Evolutionary conservation across 2,797 vertebrate genomes (phyloP), one percentile per base, ranked within the genome.

Genomic region (Myripristis murdjan): DNA sequence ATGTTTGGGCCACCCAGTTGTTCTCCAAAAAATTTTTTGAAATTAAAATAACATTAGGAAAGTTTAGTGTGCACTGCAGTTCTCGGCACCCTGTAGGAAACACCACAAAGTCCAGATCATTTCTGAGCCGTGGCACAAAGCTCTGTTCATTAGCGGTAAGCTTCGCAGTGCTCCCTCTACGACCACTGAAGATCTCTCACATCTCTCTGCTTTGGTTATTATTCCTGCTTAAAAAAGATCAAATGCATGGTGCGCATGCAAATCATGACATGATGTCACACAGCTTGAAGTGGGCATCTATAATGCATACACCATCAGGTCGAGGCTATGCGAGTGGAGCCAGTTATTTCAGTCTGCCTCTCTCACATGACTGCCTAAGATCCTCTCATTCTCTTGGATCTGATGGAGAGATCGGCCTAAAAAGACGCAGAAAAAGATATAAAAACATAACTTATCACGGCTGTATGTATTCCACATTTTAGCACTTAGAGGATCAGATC

Each of bases 221-320:
- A 77, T 81, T 83, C 71, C 81, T 73, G 70, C 78, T 48, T 12
- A 39, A 22, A 62, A 70, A 75, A 80, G 80, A 91, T 89, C 78
- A 89, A 84, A 89, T 82, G 81, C 11, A 39, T 55, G 68, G 49
- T 35, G n/a, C 7, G 64, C 75, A 83, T 82, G 73, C 76, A 80
- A 83, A 82, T 77, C 49, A 75, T 67, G 73, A 62, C 69, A 61
- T 59, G 70, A 73, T 77, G 49, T 69, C 78, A 81, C 83, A 81
- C 60, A 64, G 22, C 65, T 73, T 69, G 84, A 88, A 76, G 75
- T 71, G 80, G 64, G 70, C 79, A 88, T 91, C 60, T 70, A 88
- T 90, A 84, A 90, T 89, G 78, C 79, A 89, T 75, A 16, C 1
- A 4, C 23, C 51, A 10, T 75, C 71, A 22, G 35, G 67, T 14